Evolutionary conservation across 2,797 vertebrate species (phyloP), one percentile per base, ranked within the genome.

Genomic region (Atherinosoma microstoma): DNA sequence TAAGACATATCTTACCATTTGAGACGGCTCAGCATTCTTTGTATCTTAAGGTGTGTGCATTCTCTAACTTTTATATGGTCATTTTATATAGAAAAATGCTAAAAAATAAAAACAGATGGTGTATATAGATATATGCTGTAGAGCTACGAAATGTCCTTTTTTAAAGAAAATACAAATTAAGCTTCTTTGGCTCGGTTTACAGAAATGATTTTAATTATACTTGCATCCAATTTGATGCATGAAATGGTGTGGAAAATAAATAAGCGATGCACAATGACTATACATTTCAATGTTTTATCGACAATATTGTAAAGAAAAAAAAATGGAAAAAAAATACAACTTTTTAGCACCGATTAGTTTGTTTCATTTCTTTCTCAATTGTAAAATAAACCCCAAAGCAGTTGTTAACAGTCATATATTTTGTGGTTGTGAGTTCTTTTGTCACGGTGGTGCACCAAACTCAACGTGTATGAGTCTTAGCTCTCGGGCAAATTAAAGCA

Each of bases 341-440:
- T 97, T 97, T 96, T 95, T 97, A 97, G 96, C 96, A 96, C 94
- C 94, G 86, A 96, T 96, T 96, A 96, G 96, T 94, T 96, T 96
- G 96, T 96, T 93, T 97, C 93, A 84, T 93, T 91, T 91, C 89
- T 94, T 96, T 96, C 96, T 97, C 95, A 96, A 96, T 95, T 98
- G 97, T 98, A 97, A 97, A 98, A 98, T 98, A 98, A 98, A 98
- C 95, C 96, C 96, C 96, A 97, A 96, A 95, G 93, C 96, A 96
- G 96, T 97, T 96, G 97, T 97, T 97, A 97, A 97, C 95, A 93
- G 90, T 93, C 90, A 90, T 94, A 93, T 91, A 93, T 95, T 51
- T 90, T 91, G 90, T 93, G 89, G 80, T 95, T 94, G 96, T 93
- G 89, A 97, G 85, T 94, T 91, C 87, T 94, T 94, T 95, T 92